Conservation (phyloP, 2,113 vertebrate genomes). For the Phasianus colchicus region DNA sequence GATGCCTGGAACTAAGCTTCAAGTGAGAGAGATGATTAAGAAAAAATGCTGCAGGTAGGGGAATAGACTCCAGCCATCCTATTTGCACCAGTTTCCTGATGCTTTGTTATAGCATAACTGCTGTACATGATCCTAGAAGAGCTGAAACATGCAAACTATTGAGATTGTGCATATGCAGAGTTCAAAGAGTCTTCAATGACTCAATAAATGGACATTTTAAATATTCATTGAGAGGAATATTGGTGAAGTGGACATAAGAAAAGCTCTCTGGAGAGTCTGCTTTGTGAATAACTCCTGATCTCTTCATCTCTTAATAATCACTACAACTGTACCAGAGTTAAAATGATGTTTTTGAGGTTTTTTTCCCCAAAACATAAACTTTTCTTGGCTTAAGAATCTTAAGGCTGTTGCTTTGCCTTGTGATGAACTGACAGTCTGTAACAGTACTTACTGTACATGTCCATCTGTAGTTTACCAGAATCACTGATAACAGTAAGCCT, state of each 20-base stretch:
- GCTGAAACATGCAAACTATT: neutral
- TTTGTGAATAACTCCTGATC: neutral
- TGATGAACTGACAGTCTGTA: neutral
- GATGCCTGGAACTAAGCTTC: neutral
- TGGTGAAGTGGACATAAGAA: neutral
- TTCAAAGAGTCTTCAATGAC: neutral
- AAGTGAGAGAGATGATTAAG: neutral
- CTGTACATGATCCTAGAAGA: fast-evolving
- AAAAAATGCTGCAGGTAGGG: neutral
- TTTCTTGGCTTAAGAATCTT: neutral
- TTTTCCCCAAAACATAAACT: neutral
- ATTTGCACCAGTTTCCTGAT: fast-evolving
- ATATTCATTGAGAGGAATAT: neutral
- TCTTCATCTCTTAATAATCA: neutral
- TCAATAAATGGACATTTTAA: neutral
- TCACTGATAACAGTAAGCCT: neutral
- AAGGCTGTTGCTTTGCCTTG: neutral
- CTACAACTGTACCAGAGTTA: neutral
- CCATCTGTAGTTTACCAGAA: neutral
- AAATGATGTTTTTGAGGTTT: neutral
- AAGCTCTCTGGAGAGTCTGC: neutral
- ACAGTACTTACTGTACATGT: neutral
- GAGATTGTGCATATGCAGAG: neutral
- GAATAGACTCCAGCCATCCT: neutral
- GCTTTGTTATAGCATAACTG: neutral